phyloP scores from a whole-genome alignment of 2,113 vertebrate species.

The Xenopus laevis region DNA sequence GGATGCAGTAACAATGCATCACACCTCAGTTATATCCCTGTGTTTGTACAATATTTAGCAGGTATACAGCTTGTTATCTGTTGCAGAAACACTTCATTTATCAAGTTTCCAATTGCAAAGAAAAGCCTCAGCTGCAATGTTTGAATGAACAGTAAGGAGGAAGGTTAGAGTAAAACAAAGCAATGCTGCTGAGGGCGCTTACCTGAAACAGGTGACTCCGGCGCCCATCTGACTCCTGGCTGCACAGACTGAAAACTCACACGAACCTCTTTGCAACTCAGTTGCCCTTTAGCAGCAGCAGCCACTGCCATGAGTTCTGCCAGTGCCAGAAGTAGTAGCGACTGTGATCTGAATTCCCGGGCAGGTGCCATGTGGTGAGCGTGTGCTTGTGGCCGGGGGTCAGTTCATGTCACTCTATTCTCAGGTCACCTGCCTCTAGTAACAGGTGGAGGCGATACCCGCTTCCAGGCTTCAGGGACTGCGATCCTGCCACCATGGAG shows the following conservation, averaged over 20 bases:
- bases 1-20: no score
- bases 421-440: conserved; percentile 5
- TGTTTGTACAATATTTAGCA: no score
- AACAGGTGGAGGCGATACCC: conserved; percentile 7
- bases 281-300: conserved; percentile 45
- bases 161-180: no score
- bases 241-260: conserved; percentile 60
- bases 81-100: no score
- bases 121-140: no score
- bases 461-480: neutral
- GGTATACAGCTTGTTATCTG: no score
- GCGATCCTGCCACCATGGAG: conserved; percentile 15
- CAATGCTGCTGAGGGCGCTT: conserved; percentile 39
- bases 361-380: conserved; percentile 18
- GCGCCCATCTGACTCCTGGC: conserved; percentile 61
- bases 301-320: conserved; percentile 47
- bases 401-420: neutral
- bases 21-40: no score
- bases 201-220: conserved; percentile 61
- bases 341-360: no score
- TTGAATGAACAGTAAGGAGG: no score
- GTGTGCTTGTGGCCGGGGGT: neutral
- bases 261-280: conserved; percentile 61
- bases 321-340: neutral
- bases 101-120: no score